Conservation (phyloP, 2,113 vertebrate genomes). For the Rhea americana region DNA sequence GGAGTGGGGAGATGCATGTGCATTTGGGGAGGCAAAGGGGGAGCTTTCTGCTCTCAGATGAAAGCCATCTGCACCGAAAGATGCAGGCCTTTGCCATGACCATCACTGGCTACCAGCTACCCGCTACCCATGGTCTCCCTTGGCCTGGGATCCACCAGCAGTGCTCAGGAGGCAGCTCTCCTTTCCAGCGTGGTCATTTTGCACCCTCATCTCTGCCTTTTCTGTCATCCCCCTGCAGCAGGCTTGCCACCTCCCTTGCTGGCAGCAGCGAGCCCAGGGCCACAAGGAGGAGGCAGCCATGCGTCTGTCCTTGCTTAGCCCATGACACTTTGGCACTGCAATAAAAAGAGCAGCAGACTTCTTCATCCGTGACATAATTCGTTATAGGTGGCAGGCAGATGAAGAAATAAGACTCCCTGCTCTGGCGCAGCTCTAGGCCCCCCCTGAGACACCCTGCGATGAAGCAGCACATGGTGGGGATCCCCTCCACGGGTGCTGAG, state of each 20-base stretch:
- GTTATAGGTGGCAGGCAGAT: neutral
- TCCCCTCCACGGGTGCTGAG: neutral
- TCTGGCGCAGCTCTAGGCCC: neutral
- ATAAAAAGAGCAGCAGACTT: neutral
- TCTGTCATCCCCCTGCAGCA: neutral
- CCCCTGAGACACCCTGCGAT: neutral
- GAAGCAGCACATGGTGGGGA: too few species aligned
- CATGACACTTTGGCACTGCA: conserved; percentile 5
- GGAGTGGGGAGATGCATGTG: neutral
- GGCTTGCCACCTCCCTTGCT: neutral
- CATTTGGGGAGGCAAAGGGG: neutral
- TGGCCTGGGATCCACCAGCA: accelerated
- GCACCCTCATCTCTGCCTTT: neutral
- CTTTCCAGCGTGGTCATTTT: neutral
- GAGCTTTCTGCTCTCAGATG: neutral
- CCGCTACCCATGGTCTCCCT: accelerated
- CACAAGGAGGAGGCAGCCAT: neutral
- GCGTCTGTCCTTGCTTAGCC: neutral
- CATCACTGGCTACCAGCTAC: neutral
- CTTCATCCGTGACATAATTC: conserved; percentile 5
- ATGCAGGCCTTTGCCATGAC: neutral
- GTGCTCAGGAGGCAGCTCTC: accelerated
- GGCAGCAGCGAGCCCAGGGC: neutral
- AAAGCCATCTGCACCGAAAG: neutral
- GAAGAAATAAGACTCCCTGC: neutral